Conservation (phyloP, 2,888 invertebrate genomes). For the Sphecodes monilicornis region DNA sequence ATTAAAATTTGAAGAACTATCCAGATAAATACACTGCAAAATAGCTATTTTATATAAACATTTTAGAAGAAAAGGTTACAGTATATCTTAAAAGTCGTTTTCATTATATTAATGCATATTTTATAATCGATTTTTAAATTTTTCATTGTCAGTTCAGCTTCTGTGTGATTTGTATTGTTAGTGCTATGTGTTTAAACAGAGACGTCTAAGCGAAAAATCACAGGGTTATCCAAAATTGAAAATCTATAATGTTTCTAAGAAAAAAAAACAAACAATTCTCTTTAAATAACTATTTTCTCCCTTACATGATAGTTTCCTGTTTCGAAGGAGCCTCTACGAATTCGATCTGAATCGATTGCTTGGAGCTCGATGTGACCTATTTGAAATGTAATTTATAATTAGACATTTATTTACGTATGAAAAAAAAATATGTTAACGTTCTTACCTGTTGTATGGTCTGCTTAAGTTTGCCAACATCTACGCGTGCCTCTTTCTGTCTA, state of each 20-base stretch:
- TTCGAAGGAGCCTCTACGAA: background rate
- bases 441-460: conserved; percentile 47
- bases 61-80: no score
- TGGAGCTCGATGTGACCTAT: conserved; percentile 58
- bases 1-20: no score
- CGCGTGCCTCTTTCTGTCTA: background rate
- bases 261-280: background rate
- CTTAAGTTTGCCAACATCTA: background rate
- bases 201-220: no score
- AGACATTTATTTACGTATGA: background rate
- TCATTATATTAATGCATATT: no score
- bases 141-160: no score
- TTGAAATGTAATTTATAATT: background rate
- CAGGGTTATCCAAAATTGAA: background rate
- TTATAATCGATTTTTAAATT: no score
- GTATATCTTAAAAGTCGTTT: no score
- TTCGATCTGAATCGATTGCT: conserved; percentile 34
- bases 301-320: conserved; percentile 55
- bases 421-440: background rate
- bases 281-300: background rate
- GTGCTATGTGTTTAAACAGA: no score
- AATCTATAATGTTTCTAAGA: background rate
- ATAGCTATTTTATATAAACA: no score
- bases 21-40: no score
- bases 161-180: no score